Base-by-base conservation (phyloP, 2,113 vertebrate genomes). In the Amphiprion ocellaris region DNA sequence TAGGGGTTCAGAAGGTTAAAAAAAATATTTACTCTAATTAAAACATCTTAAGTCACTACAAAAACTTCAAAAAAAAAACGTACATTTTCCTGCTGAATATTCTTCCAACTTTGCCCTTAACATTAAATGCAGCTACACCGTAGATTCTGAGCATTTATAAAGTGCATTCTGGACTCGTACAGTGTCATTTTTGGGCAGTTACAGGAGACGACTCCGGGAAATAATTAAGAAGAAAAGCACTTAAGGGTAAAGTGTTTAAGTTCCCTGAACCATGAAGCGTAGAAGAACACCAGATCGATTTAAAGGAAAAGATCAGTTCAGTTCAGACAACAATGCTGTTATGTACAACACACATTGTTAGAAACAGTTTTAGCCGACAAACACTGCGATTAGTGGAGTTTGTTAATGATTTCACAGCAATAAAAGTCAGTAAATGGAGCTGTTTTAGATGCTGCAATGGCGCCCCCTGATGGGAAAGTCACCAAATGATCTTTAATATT, bases 261-360 rank as follows among this genome's bases (percentile, higher is more conserved):
- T 44, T 15, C 41, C 12, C 30, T 26, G 47, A 79, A 71, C 39
- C 62, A 61, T 14, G n/a, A 70, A 76, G 47, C 39, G 14, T 49
- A 49, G 53, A 44, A 53, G 65, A 58, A n/a, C 23, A 39, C 37
- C 21, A 15, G 23, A 54, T 39, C 9, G 58, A n/a, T 21, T 17
- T 28, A 44, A 2, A 60, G 37, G 44, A 69, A 61, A 68, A 71
- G 50, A 66, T 49, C 3, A 60, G 53, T 23, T 52, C 15, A 54
- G 21, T 19, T 67, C 61, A 11, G 21, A 41, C 12, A 53, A 66
- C 50, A 59, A 79, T 30, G 50, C 11, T 81, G 77, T 80, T 86
- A 86, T 33, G 75, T 52, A 84, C 63, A 69, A 76, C 69, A 68
- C 66, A 81, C 72, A 70, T 9, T 56, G 86, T 83, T 65, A 78